Evolutionary conservation across 2,888 invertebrate genomes (phyloP).

Genomic region (Ochlodes sylvanus): DNA sequence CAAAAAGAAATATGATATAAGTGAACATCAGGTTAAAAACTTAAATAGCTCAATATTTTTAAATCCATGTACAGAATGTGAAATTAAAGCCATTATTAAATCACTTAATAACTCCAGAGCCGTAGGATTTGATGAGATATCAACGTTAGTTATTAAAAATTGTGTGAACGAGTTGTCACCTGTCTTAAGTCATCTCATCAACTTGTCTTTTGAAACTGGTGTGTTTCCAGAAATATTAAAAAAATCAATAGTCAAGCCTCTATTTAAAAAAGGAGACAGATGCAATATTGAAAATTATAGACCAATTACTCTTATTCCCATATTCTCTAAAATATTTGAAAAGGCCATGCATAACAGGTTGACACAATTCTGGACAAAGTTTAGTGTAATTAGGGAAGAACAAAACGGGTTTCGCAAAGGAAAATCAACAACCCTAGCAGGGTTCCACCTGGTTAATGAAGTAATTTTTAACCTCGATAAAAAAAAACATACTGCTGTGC

Average conservation of each 20-base stretch:
- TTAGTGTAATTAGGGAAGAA: background rate
- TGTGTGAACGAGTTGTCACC: too few species aligned
- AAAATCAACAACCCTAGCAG: background rate
- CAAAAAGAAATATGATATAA: too few species aligned
- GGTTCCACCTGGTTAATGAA: background rate
- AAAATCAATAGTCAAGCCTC: constrained; percentile 8
- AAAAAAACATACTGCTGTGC: background rate
- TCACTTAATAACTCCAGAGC: too few species aligned
- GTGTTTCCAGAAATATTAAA: constrained; percentile 3
- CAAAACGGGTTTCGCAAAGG: constrained; percentile 1
- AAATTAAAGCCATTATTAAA: too few species aligned
- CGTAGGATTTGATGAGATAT: too few species aligned
- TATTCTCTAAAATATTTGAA: constrained; percentile 16
- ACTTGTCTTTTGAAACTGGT: background rate
- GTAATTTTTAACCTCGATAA: background rate
- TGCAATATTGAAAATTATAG: background rate
- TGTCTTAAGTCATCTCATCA: too few species aligned
- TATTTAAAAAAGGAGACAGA: constrained; percentile 3
- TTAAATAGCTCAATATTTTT: too few species aligned
- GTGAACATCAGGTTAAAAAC: too few species aligned
- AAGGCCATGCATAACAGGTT: constrained; percentile 2
- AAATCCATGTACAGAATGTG: too few species aligned
- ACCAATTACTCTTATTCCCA: constrained; percentile 1
- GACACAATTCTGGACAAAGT: background rate
- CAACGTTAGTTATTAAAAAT: too few species aligned